phyloP scores from a whole-genome alignment of 2,797 vertebrate genomes.

The Cossypha niveicapilla region DNA sequence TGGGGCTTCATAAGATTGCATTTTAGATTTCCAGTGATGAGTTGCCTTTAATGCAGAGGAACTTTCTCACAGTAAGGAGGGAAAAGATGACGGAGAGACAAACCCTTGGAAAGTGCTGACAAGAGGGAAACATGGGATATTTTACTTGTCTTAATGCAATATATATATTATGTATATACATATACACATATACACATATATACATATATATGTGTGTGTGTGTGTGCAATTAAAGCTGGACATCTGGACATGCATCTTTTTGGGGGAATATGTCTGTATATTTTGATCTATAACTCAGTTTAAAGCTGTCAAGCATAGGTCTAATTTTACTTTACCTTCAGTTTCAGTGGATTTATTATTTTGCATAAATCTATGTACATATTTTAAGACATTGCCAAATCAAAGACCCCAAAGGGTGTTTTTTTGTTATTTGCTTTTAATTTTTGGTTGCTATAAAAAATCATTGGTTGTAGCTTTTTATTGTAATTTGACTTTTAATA shows the following conservation, averaged over 20 bases:
- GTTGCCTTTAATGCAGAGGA: neutral
- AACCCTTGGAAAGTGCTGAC: neutral
- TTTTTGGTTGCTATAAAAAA: neutral
- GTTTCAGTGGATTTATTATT: neutral
- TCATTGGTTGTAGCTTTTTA: neutral
- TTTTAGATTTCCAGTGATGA: neutral
- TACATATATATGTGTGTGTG: too few species aligned
- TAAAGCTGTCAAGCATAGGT: neutral
- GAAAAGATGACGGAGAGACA: neutral
- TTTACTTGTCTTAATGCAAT: neutral
- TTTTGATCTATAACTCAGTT: neutral
- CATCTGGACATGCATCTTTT: neutral
- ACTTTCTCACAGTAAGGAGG: neutral
- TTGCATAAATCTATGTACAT: neutral
- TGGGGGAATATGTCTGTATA: neutral
- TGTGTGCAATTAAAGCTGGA: neutral
- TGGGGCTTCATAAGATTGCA: neutral
- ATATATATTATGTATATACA: too few species aligned
- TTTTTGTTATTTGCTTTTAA: constrained; percentile 50
- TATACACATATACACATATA: too few species aligned
- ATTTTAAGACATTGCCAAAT: neutral
- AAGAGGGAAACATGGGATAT: neutral
- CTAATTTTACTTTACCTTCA: neutral
- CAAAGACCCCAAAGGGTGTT: neutral
- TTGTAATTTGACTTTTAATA: constrained; percentile 45